Evolutionary conservation across 2,113 vertebrate genomes (phyloP).

Genomic region (Bagarius yarrelli): DNA sequence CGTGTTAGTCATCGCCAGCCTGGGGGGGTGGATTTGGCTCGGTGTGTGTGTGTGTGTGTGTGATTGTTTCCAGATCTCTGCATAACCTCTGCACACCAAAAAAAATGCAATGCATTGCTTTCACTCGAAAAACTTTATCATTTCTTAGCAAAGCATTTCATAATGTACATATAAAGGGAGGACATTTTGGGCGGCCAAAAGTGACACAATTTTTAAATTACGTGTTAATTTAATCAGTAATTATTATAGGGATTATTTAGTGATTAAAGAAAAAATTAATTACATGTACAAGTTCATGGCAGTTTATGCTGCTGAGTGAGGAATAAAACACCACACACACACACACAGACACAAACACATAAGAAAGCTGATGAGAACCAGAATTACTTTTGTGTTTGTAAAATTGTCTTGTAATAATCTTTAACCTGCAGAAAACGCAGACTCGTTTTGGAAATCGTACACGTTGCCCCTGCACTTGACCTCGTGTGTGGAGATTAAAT

Average conservation of each 20-base stretch:
- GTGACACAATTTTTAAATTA: not conserved
- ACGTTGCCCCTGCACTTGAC: constrained; percentile 5
- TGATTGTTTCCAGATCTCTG: constrained; percentile 19
- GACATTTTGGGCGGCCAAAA: not conserved
- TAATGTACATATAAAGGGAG: no score
- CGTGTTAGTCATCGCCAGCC: not conserved
- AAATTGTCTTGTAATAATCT: not conserved
- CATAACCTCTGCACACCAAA: not conserved
- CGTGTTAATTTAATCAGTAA: not conserved
- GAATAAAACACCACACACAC: not conserved
- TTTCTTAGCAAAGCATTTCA: not conserved
- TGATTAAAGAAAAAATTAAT: no score
- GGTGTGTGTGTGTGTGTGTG: not conserved
- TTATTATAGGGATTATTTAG: not conserved
- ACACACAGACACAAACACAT: not conserved
- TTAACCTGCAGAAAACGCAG: not conserved
- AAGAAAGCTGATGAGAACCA: not conserved
- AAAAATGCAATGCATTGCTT: not conserved
- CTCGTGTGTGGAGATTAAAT: not conserved
- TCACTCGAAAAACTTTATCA: not conserved
- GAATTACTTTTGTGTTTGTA: not conserved
- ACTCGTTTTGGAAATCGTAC: not conserved
- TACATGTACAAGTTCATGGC: not conserved
- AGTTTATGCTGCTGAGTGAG: not conserved
- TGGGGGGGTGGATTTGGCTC: not conserved